Evolutionary conservation across 2,888 invertebrate species (phyloP), one percentile per base, ranked within the genome.

Genomic region (Campopleginae sp.): DNA sequence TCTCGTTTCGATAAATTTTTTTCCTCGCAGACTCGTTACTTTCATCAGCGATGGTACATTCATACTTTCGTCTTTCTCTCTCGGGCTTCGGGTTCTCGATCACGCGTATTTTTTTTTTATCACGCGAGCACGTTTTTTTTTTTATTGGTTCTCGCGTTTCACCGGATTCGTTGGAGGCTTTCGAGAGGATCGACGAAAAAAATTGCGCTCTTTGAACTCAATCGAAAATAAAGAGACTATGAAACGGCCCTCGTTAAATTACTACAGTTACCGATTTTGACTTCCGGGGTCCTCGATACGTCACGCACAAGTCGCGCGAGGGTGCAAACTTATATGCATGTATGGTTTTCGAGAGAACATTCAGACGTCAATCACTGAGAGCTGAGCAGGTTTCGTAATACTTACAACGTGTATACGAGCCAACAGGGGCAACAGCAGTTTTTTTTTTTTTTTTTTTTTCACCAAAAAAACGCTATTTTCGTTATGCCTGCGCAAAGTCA

Each of bases 281-380:
- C 84, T 88, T 88, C 81, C 87, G 88, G 86, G 75, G 75, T 75
- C 70, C 70, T 54, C 65, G 75, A 51, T 66, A 54, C 54, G 54
- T 46, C 72, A 65, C n/a, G 48, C 58, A 68, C 74, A 82, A 80
- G 51, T 80, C 68, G 71, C 81, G 87, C 77, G 84, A 86, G 84
- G 86, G 86, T 72, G 76, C 58, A 77, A 77, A 70, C 88, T 88
- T 89, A 89, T 91, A 91, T 91, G 91, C 90, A 91, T 44, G 42
- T 71, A 71, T 44, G 63, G 66, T 44, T 38, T 68, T 79, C 75
- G 82, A 82, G 87, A 88, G 90, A 89, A 89, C 91, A 91, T 91
- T 91, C 89, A 91, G 85, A 81, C 88, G 91, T 91, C 91, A 91
- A 91, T 91, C 91, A 91, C 80, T 74, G 58, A 68, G 48, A 72